Evolutionary conservation across 2,888 invertebrate genomes (phyloP).

Genomic region (Stramonita haemastoma): DNA sequence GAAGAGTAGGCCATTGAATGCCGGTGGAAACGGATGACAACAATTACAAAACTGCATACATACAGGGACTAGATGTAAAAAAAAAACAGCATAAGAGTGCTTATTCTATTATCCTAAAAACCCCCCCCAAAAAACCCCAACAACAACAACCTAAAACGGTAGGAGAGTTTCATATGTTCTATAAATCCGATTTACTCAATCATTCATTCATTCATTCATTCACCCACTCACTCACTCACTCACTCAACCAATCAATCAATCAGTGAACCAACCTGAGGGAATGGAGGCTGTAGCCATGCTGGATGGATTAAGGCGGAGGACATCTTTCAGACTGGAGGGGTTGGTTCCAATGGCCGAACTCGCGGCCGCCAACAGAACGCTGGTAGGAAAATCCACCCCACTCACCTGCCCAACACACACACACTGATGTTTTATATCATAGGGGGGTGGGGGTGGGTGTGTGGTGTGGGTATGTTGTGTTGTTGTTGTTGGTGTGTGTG

Average conservation of each 20-base stretch:
- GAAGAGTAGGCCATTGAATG: too few species aligned
- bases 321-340: constrained; percentile 52
- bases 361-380: constrained; percentile 68
- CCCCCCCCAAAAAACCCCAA: too few species aligned
- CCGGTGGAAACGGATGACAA: too few species aligned
- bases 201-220: not conserved
- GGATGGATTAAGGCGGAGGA: constrained; percentile 51
- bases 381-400: constrained; percentile 65
- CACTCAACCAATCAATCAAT: not conserved
- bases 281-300: constrained; percentile 7
- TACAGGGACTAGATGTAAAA: too few species aligned
- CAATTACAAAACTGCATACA: too few species aligned
- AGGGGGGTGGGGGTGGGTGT: not conserved
- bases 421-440: not conserved
- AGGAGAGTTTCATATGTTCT: too few species aligned
- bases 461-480: not conserved
- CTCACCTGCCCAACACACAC: constrained; percentile 13
- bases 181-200: not conserved
- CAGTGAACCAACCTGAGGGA: constrained; percentile 2
- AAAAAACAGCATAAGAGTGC: too few species aligned
- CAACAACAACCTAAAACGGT: too few species aligned
- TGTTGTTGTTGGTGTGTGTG: too few species aligned
- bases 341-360: constrained; percentile 64
- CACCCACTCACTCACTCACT: not conserved
- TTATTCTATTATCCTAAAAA: too few species aligned